A percentile compares a stretch with the other conserved stretches of the same genome.
These are phyloP conservation scores for Callaeas wilsoni DNA, from an alignment of 2,113 vertebrate species.

Conservation along the genomic window DNA sequence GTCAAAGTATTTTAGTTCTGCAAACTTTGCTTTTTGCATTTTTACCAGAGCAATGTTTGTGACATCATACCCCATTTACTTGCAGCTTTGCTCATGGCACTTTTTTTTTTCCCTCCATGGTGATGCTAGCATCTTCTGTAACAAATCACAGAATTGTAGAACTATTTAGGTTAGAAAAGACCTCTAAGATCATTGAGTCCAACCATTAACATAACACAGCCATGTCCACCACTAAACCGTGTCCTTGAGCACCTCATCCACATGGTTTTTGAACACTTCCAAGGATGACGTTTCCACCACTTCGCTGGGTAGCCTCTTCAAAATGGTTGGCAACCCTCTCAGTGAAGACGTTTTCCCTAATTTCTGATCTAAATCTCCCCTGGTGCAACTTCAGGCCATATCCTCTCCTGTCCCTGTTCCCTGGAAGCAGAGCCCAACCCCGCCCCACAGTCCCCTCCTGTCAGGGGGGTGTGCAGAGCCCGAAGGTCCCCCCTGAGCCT, in stretches of 20 bases:
- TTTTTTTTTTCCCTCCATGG: not conserved
- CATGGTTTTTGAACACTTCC: not conserved
- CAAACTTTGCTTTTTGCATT: not conserved
- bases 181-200: not conserved
- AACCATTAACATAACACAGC: not conserved
- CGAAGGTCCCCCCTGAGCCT: not conserved
- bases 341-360: not conserved
- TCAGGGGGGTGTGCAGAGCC: not conserved
- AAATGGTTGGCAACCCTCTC: not conserved
- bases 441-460: fast-evolving
- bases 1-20: not conserved
- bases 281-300: not conserved
- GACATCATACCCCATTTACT: not conserved
- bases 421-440: fast-evolving
- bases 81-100: not conserved
- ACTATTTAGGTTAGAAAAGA: not conserved
- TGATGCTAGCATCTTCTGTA: not conserved
- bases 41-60: not conserved
- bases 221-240: not conserved
- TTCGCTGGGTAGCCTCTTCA: not conserved
- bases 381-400: not conserved
- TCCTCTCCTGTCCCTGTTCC: not conserved
- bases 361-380: not conserved
- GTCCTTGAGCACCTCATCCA: not conserved
- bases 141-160: not conserved